A percentile compares a stretch with the other conserved stretches of the same genome.
phyloP scores from a whole-genome alignment of 2,113 vertebrate genomes.

The Petaurus breviceps region DNA sequence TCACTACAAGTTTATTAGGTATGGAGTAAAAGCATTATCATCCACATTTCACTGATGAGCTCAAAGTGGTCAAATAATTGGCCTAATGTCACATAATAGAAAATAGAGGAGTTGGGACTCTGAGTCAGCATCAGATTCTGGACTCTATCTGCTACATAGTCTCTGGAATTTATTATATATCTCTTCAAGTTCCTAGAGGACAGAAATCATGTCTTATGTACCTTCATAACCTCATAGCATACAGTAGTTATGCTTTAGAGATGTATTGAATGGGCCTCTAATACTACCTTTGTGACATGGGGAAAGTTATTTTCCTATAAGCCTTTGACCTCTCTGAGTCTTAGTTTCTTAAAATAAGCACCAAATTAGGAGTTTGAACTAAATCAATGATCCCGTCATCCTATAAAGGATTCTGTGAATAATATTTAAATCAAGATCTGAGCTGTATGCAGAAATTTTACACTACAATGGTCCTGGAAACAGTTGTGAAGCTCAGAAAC shows the following conservation, averaged over 20 bases:
- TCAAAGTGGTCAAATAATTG: background rate
- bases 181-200: background rate
- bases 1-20: background rate
- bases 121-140: background rate
- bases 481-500: background rate
- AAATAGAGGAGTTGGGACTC: background rate
- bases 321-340: background rate
- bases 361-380: background rate
- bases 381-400: background rate
- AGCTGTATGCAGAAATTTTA: background rate
- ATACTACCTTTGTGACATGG: background rate
- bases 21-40: background rate
- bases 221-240: background rate
- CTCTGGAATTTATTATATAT: background rate
- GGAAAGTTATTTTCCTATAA: background rate
- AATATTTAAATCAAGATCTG: background rate
- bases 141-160: background rate
- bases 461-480: background rate
- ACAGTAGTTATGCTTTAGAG: background rate
- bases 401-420: background rate
- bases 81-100: background rate
- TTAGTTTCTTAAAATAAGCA: background rate
- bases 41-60: background rate
- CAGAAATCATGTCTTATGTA: background rate
- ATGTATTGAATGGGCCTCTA: background rate